Conservation (phyloP, 2,113 vertebrate species). For the Dermatemys mawii region DNA sequence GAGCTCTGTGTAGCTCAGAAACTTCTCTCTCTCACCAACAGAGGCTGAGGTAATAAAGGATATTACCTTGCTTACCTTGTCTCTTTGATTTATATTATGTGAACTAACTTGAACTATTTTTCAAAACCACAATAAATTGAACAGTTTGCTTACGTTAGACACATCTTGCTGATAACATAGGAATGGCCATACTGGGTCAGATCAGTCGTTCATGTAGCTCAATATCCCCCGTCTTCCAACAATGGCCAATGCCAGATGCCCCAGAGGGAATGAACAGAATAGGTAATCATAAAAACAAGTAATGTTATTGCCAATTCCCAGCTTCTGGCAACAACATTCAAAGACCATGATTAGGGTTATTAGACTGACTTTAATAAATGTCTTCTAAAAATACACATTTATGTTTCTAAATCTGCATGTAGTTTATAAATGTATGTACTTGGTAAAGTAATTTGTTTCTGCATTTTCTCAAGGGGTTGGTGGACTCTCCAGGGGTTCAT, state of each 20-base stretch:
- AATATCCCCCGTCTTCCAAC: too few species aligned
- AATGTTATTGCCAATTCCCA: too few species aligned
- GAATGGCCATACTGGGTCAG: too few species aligned
- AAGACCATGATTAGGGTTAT: neutral
- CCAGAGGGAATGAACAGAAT: too few species aligned
- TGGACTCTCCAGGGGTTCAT: neutral
- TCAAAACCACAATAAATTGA: neutral
- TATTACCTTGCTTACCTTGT: neutral
- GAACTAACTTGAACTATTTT: neutral
- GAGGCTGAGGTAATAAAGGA: too few species aligned
- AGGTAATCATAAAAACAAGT: too few species aligned
- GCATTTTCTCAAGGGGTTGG: neutral
- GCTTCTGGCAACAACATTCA: neutral
- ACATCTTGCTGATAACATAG: neutral
- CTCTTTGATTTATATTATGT: neutral
- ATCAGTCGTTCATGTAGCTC: too few species aligned
- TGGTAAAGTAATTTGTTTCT: neutral
- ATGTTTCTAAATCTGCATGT: neutral
- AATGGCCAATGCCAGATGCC: too few species aligned
- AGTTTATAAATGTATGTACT: neutral
- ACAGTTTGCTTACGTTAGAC: neutral
- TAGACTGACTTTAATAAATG: rapidly evolving
- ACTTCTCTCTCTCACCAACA: neutral
- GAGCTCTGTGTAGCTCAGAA: neutral
- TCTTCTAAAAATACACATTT: neutral